These are phyloP conservation scores for Calosoma granatense DNA, from an alignment of 1,140 invertebrate genomes.

Conservation along the genomic window DNA sequence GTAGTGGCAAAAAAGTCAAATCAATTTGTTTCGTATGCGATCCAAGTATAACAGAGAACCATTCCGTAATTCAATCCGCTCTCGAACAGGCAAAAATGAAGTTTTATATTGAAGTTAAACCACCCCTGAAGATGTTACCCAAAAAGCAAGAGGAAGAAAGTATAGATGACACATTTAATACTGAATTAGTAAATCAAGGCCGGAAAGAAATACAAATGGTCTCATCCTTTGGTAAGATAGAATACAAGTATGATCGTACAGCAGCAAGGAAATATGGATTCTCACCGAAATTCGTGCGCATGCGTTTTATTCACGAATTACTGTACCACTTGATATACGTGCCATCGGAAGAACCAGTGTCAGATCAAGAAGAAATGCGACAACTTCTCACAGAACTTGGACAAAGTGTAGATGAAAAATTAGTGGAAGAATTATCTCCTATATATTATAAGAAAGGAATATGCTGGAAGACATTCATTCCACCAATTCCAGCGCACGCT, in stretches of 20 bases:
- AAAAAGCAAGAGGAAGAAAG: conserved; percentile 1
- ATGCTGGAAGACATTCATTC: conserved; percentile 66
- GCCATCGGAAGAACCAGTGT: conserved; percentile 33
- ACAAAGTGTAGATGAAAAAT: conserved; percentile 32
- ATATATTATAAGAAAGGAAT: conserved; percentile 41
- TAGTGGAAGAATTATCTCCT: conserved; percentile 34
- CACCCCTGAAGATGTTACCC: conserved; percentile 8
- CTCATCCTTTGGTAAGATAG: not conserved
- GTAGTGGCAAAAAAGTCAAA: conserved; percentile 36
- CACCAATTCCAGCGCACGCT: conserved; percentile 51
- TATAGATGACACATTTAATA: not conserved
- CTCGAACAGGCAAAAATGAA: conserved; percentile 53
- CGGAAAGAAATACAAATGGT: not conserved
- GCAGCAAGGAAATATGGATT: conserved; percentile 22
- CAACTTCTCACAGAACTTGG: conserved; percentile 33
- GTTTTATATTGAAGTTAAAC: conserved; percentile 33
- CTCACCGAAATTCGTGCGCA: conserved; percentile 56
- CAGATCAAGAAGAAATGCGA: conserved; percentile 33
- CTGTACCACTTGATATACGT: conserved; percentile 57
- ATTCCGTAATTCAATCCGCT: conserved; percentile 44
- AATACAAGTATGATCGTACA: conserved; percentile 15
- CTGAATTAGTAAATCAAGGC: not conserved
- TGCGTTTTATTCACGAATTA: conserved; percentile 54
- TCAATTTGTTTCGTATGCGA: conserved; percentile 46
- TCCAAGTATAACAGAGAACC: conserved; percentile 39